Percentiles rank a stretch among this genome's conserved stretches.
phyloP scores from a whole-genome alignment of 2,888 invertebrate genomes.

The Agonopterix alstromeriana region DNA sequence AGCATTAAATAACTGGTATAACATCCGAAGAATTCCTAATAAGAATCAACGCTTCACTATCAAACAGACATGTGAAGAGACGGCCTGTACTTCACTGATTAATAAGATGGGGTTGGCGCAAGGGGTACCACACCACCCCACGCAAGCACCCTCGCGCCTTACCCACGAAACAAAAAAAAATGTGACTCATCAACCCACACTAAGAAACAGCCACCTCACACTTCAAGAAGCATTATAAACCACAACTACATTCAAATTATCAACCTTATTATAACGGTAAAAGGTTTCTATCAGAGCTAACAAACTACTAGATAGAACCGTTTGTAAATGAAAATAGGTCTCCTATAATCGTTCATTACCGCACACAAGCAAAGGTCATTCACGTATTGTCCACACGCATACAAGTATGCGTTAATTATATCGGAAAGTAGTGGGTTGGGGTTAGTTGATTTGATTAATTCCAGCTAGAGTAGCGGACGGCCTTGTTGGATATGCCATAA shows the following conservation, averaged over 20 bases:
- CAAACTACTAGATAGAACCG: conserved; percentile 32
- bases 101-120: conserved; percentile 76
- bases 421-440: conserved; percentile 75
- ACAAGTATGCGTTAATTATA: conserved; percentile 73
- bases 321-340: conserved; percentile 57
- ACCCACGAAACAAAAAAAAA: conserved; percentile 78
- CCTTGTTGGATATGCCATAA: conserved; percentile 66
- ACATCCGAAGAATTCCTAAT: conserved; percentile 30
- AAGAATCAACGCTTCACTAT: conserved; percentile 51
- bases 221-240: conserved; percentile 41
- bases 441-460: conserved; percentile 77
- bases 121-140: conserved; percentile 66
- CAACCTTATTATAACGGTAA: conserved; percentile 48
- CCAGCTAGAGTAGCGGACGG: conserved; percentile 62
- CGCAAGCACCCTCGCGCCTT: conserved; percentile 68
- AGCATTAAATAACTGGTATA: too few species aligned
- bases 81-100: conserved; percentile 75
- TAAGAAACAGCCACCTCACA: conserved; percentile 52
- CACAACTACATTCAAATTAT: conserved; percentile 41
- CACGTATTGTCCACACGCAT: conserved; percentile 67
- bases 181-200: conserved; percentile 78
- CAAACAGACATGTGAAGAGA: conserved; percentile 72
- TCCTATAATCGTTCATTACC: conserved; percentile 75
- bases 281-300: conserved; percentile 40
- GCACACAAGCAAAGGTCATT: conserved; percentile 59